Evolutionary conservation across 2,888 invertebrate genomes (phyloP).

Genomic region (Caprella mutica): DNA sequence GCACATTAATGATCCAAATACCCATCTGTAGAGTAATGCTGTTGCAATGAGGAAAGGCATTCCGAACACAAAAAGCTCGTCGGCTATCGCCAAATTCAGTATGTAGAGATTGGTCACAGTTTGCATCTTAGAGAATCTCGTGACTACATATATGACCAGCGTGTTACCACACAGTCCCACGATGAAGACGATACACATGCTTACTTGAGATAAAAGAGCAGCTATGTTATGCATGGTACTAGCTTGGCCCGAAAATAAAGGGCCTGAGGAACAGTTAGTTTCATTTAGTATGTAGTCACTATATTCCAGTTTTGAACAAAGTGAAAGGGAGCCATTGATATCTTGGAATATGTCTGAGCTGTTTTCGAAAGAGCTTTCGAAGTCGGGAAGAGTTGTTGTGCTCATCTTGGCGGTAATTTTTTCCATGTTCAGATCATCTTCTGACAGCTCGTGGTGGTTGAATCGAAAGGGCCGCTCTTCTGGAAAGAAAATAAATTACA

Average conservation of each 20-base stretch:
- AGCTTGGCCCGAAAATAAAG: slow-evolving; percentile 12
- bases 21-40: slow-evolving; percentile 68
- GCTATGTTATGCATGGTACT: slow-evolving; percentile 6
- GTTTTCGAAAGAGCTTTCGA: no score
- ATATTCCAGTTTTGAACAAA: no score
- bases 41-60: slow-evolving; percentile 80
- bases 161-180: slow-evolving; percentile 80
- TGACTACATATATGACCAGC: slow-evolving; percentile 71
- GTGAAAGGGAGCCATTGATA: no score
- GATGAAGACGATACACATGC: slow-evolving; percentile 55
- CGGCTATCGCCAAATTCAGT: slow-evolving; percentile 76
- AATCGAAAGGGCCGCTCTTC: no score
- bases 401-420: no score
- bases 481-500: no score
- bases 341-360: no score
- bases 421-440: no score
- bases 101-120: slow-evolving; percentile 91
- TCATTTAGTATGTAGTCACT: no score
- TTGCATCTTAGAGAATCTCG: slow-evolving; percentile 86
- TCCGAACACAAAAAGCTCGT: slow-evolving; percentile 81
- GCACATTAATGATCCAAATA: slow-evolving; percentile 75
- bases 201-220: slow-evolving; percentile 17
- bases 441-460: no score
- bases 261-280: slow-evolving; percentile 13
- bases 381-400: no score